phyloP scores from a whole-genome alignment of 2,113 vertebrate species.

The Syngnathoides biaculeatus region DNA sequence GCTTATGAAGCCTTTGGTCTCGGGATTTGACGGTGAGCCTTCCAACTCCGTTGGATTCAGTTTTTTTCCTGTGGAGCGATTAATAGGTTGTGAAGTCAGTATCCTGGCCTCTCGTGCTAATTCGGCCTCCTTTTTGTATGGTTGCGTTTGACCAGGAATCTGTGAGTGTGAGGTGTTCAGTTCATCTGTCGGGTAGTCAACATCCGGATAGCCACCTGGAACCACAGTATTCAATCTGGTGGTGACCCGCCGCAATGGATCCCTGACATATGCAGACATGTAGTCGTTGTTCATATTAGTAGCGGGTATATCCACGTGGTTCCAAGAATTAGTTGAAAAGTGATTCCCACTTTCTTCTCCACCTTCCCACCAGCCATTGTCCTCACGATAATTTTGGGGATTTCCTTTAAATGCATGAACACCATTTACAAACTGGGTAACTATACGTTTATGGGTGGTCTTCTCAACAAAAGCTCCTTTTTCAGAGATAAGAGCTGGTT shows the following conservation, averaged over 20 bases:
- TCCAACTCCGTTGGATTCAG: conserved; percentile 19
- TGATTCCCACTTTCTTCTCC: conserved; percentile 9
- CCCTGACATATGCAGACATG: background rate
- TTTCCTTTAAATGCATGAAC: conserved; percentile 2
- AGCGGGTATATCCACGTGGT: conserved; percentile 3
- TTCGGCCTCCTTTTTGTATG: background rate
- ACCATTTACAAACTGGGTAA: conserved; percentile 24
- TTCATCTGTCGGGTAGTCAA: conserved; percentile 51
- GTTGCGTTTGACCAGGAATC: background rate
- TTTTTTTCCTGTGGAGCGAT: conserved; percentile 18
- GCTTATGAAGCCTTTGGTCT: conserved; percentile 33
- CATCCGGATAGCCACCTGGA: conserved; percentile 40
- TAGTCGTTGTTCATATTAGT: conserved; percentile 8
- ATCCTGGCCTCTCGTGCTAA: background rate
- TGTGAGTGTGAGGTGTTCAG: conserved; percentile 1
- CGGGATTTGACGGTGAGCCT: conserved; percentile 26
- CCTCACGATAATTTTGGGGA: background rate
- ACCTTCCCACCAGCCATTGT: conserved; percentile 26
- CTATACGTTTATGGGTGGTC: conserved; percentile 7
- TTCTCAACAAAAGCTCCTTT: conserved; percentile 23
- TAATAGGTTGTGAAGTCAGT: background rate
- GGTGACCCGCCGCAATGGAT: conserved; percentile 15
- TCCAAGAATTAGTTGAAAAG: conserved; percentile 23
- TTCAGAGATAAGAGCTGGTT: conserved; percentile 2
- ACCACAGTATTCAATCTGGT: conserved; percentile 20